Conservation (phyloP, 2,797 vertebrate species). For the Pampus argenteus region DNA sequence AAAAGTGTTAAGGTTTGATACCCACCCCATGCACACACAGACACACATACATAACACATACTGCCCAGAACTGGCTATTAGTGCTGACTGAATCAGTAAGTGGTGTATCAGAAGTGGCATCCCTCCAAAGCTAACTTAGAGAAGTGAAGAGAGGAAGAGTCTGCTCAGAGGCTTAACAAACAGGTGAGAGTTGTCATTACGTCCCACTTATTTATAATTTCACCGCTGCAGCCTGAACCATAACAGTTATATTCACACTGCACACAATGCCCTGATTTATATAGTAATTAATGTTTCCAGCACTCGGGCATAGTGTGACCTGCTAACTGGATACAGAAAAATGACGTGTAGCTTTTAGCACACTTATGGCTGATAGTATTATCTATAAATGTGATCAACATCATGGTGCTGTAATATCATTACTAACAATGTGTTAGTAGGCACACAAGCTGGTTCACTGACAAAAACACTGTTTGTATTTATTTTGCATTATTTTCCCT, state of each 20-base stretch:
- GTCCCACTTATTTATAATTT: slow-evolving; percentile 56
- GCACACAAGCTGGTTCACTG: slow-evolving; percentile 38
- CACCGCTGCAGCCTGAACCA: slow-evolving; percentile 43
- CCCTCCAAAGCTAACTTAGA: slow-evolving; percentile 22
- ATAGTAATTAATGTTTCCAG: slow-evolving; percentile 63
- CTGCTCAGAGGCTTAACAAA: slow-evolving; percentile 23
- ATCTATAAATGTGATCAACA: slow-evolving; percentile 48
- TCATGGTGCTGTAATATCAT: slow-evolving; percentile 24
- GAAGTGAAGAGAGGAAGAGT: slow-evolving; percentile 4
- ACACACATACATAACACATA: slow-evolving; percentile 28
- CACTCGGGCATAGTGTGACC: slow-evolving; percentile 32
- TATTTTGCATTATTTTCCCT: slow-evolving; percentile 43
- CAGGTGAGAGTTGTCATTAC: slow-evolving; percentile 46
- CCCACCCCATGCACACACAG: background rate
- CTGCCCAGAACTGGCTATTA: slow-evolving; percentile 7
- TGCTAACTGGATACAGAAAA: slow-evolving; percentile 48
- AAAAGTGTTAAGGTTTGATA: slow-evolving; percentile 2
- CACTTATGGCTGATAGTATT: slow-evolving; percentile 47
- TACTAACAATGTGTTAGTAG: slow-evolving; percentile 33
- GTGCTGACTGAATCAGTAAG: slow-evolving; percentile 43
- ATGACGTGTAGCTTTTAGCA: slow-evolving; percentile 50
- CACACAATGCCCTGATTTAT: slow-evolving; percentile 66
- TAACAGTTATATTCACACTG: slow-evolving; percentile 43
- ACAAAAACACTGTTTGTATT: slow-evolving; percentile 17
- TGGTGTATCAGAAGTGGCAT: slow-evolving; percentile 33